Evolutionary conservation across 30 jellyfish, hydroid and myxozoan genomes (phyloP), one percentile per base, ranked within the genome.

Genomic region (Turritopsis dohrnii): DNA sequence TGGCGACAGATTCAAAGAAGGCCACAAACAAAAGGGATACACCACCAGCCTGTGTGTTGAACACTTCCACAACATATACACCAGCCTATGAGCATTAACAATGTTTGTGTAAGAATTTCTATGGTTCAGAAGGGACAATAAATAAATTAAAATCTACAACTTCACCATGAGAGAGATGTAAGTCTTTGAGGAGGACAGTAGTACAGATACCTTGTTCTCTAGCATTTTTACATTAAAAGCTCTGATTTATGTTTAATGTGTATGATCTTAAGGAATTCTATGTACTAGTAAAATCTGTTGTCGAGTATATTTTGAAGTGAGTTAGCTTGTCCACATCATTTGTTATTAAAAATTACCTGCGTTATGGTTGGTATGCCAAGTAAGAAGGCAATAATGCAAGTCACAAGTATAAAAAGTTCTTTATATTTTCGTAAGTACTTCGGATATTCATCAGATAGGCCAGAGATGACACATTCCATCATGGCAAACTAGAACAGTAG

Each of bases 1-100:
- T 75, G 8, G 96, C 95, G 29, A 92, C 66, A 26, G 89, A 91
- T 73, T 92, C 97, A 7, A 79, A 52, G 26, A 88, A 84, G 0
- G 97, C 97, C 53, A 92, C 84, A 85, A 92, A 92, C 9, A 92
- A 80, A 26, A 92, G 84, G 16, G 97, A 92, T 16, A 92, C 71
- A 0, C 97, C 97, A 1, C 96, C 97, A 28, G 96, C 90, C 85
- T 92, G 97, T 16, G 86, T 80, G 85, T 92, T 95, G 18, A 92
- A 83, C 53, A 92, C 81, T 71, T 92, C 89, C 53, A 92, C 84
- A 72, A 92, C 94, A 81, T 83, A 92, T 72, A 85, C 75, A 20
- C 97, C 97, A 87, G 96, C 97, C 97, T 92, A 72, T 18, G 30
- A 41, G 60, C n/a, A n/a, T n/a, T n/a, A n/a, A n/a, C n/a, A n/a